Percentiles rank a stretch among this genome's conserved stretches.
Evolutionary conservation across 1,140 invertebrate genomes (phyloP).

Genomic region (Hermetia illucens): DNA sequence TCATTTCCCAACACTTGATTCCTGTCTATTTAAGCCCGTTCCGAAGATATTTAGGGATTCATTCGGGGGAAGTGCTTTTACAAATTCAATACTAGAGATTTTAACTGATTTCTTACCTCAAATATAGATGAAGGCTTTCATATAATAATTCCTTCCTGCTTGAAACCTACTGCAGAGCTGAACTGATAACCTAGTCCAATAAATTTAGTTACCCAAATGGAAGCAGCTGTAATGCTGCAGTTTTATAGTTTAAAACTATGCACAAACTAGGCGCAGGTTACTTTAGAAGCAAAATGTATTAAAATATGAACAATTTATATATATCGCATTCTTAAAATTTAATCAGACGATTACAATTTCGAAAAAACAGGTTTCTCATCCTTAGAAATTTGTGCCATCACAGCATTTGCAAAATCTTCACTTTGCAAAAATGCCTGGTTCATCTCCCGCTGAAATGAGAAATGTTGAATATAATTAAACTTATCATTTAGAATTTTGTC

Average conservation of each 20-base stretch:
- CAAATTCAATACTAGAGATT: no score
- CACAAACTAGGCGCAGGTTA: not conserved
- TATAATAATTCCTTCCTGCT: no score
- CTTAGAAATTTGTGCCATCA: slow-evolving; percentile 59
- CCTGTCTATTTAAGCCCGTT: no score
- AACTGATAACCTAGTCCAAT: not conserved
- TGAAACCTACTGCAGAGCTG: no score
- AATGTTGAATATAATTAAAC: not conserved
- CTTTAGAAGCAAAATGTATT: not conserved
- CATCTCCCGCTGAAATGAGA: slow-evolving; percentile 48
- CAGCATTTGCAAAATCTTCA: slow-evolving; percentile 76
- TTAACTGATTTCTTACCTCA: no score
- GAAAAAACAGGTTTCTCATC: slow-evolving; percentile 48
- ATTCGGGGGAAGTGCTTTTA: no score
- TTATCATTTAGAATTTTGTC: slow-evolving; percentile 17
- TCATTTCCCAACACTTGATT: no score
- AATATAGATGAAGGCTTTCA: no score
- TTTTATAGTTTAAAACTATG: not conserved
- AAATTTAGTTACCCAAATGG: not conserved
- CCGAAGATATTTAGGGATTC: no score
- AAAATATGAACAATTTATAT: not conserved
- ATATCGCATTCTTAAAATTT: not conserved
- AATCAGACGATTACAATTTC: slow-evolving; percentile 41
- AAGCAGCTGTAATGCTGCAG: not conserved
- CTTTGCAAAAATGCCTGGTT: slow-evolving; percentile 82